Evolutionary conservation across 2,797 vertebrate genomes (phyloP).

Genomic region (Lemur catta): DNA sequence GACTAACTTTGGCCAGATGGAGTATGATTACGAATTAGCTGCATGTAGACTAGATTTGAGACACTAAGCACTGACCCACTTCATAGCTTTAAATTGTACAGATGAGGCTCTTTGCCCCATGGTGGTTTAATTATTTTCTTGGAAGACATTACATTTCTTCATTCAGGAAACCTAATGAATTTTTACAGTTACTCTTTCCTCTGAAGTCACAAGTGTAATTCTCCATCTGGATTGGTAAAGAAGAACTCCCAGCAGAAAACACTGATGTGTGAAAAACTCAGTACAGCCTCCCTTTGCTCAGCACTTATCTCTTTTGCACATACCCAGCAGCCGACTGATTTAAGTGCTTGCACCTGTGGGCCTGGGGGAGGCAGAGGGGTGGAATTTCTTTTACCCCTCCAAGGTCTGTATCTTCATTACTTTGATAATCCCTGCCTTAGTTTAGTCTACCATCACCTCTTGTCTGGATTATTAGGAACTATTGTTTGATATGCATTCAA

Average conservation of each 20-base stretch:
- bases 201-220: constrained; percentile 46
- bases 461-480: not conserved
- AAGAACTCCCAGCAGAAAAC: constrained; percentile 37
- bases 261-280: not conserved
- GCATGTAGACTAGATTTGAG: constrained; percentile 9
- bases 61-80: constrained; percentile 48
- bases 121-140: constrained; percentile 65
- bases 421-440: not conserved
- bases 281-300: not conserved
- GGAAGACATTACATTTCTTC: constrained; percentile 53
- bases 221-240: constrained; percentile 37
- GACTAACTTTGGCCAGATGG: constrained; percentile 54
- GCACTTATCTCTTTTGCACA: not conserved
- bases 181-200: constrained; percentile 62
- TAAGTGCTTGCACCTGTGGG: not conserved
- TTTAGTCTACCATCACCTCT: not conserved
- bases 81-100: constrained; percentile 57
- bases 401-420: not conserved
- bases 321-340: not conserved
- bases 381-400: not conserved
- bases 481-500: not conserved
- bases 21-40: constrained; percentile 17
- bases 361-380: not conserved
- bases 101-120: constrained; percentile 33
- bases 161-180: constrained; percentile 63